These are phyloP conservation scores for Petrocephalus zakoni DNA, from an alignment of 2,113 vertebrate species.

Conservation along the genomic window DNA sequence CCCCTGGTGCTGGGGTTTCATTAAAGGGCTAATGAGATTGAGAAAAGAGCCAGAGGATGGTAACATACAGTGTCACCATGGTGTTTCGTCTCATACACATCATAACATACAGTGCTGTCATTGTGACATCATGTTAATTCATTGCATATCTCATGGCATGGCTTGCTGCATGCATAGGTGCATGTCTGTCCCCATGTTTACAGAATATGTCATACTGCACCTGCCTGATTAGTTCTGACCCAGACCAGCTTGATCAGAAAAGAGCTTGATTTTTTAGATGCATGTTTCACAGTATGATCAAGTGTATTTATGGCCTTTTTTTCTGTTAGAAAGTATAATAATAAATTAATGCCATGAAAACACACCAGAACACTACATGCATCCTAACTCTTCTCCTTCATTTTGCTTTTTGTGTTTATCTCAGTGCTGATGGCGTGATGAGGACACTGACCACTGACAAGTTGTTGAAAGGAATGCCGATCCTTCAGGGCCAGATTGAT, in stretches of 20 bases:
- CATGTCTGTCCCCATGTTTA: too few species aligned
- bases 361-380: background rate
- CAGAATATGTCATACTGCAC: background rate
- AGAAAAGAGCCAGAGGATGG: background rate
- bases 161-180: too few species aligned
- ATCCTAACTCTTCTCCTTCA: background rate
- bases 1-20: background rate
- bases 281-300: background rate
- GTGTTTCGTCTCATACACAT: background rate
- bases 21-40: background rate
- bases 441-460: slow-evolving; percentile 95
- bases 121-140: background rate
- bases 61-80: background rate
- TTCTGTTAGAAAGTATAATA: background rate
- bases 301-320: background rate
- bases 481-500: slow-evolving; percentile 92
- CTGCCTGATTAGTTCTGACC: background rate
- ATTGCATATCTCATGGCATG: background rate
- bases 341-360: background rate
- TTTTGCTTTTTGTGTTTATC: slow-evolving; percentile 16
- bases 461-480: slow-evolving; percentile 95
- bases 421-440: slow-evolving; percentile 92
- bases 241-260: background rate
- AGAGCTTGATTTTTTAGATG: background rate
- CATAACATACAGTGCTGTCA: background rate